phyloP scores from a whole-genome alignment of 35 echinoderm and acorn worm genomes.

The Apostichopus parvimensis region DNA sequence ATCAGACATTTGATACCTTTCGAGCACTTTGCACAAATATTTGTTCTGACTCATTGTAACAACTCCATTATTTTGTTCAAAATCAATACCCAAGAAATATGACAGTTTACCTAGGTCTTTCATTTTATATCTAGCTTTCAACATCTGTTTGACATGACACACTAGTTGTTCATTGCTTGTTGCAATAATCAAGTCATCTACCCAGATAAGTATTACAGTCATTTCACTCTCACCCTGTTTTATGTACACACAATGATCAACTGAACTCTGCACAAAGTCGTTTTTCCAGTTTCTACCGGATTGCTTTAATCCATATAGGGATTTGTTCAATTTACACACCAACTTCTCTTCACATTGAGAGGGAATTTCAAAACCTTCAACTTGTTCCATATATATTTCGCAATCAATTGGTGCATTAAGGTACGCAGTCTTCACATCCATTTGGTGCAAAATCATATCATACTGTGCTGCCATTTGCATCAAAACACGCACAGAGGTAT shows the following conservation, averaged over 20 bases:
- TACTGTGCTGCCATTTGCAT: too few species aligned
- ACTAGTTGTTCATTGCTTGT: constrained; percentile 9
- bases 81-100: constrained; percentile 68
- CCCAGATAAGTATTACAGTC: constrained; percentile 51
- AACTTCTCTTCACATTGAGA: constrained; percentile 40
- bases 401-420: constrained; percentile 73
- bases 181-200: constrained; percentile 61
- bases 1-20: constrained; percentile 28
- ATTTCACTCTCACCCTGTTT: constrained; percentile 27
- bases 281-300: constrained; percentile 67
- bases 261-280: constrained; percentile 26
- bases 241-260: constrained; percentile 58
- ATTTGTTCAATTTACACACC: constrained; percentile 64
- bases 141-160: constrained; percentile 4
- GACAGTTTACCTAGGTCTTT: constrained; percentile 57
- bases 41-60: constrained; percentile 37
- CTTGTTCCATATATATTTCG: constrained; percentile 69
- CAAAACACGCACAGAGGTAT: constrained; percentile 23
- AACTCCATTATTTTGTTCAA: constrained; percentile 8
- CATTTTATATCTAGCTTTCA: constrained; percentile 47
- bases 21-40: constrained; percentile 38
- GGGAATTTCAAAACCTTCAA: constrained; percentile 26
- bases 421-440: neutral
- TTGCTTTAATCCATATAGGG: constrained; percentile 60
- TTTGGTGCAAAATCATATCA: too few species aligned